Evolutionary conservation across 1,140 invertebrate genomes (phyloP).

Genomic region (Marisa cornuarietis): DNA sequence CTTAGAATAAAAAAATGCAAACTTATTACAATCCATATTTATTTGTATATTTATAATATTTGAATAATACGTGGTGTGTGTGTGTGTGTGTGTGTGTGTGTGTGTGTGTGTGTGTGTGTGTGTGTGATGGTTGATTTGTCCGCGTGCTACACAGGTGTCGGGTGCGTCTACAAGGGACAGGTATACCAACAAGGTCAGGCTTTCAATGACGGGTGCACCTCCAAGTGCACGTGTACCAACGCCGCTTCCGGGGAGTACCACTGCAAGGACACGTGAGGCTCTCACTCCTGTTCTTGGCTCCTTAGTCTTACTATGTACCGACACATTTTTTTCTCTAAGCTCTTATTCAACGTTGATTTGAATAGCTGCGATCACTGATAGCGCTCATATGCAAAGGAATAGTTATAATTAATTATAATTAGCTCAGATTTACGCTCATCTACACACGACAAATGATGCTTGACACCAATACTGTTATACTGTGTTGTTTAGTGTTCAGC

Average conservation of each 20-base stretch:
- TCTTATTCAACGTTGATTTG: conserved; percentile 18
- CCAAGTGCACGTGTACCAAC: conserved; percentile 51
- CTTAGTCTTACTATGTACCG: too few relatives aligned
- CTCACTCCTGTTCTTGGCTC: not conserved
- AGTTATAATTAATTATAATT: too few relatives aligned
- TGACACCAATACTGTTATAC: too few relatives aligned
- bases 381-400: too few relatives aligned
- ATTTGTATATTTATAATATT: not conserved
- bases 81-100: not conserved
- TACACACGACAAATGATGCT: too few relatives aligned
- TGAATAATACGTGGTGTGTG: not conserved
- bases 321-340: not conserved
- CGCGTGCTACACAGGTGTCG: conserved; percentile 24
- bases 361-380: conserved; percentile 14
- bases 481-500: too few relatives aligned
- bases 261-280: conserved; percentile 45
- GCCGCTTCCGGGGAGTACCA: conserved; percentile 44
- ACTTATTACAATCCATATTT: too few relatives aligned
- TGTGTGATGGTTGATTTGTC: not conserved
- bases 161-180: conserved; percentile 47
- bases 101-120: conserved; percentile 5
- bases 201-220: conserved; percentile 54
- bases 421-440: too few relatives aligned
- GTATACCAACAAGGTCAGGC: conserved; percentile 45
- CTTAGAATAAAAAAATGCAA: too few relatives aligned